Percentiles rank a stretch among this genome's conserved stretches.
Evolutionary conservation across 2,113 vertebrate genomes (phyloP).

Genomic region (Cairina moschata): DNA sequence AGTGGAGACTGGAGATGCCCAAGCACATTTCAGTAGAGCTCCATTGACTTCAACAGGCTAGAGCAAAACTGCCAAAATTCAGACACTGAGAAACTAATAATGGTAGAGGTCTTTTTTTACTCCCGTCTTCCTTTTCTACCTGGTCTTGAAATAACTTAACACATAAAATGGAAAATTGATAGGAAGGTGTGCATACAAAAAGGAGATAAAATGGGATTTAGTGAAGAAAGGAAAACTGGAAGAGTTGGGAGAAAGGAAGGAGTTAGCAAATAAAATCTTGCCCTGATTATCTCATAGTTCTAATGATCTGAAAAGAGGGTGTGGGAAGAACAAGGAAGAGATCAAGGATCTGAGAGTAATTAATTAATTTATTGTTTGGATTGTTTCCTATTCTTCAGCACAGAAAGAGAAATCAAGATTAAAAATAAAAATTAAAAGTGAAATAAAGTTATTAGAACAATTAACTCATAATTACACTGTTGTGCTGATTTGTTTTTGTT

Average conservation of each 20-base stretch:
- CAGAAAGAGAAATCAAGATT: conserved; percentile 64
- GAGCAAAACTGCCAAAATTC: not conserved
- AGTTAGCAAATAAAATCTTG: conserved; percentile 36
- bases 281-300: conserved; percentile 38
- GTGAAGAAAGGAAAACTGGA: not conserved
- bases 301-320: conserved; percentile 36
- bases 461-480: conserved; percentile 63
- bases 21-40: not conserved
- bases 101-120: not conserved
- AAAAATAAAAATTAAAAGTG: conserved; percentile 64
- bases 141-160: not conserved
- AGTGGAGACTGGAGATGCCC: not conserved
- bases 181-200: not conserved
- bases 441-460: conserved; percentile 67
- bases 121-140: not conserved
- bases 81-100: not conserved
- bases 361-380: conserved; percentile 73
- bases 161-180: not conserved
- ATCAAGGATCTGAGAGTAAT: conserved; percentile 67
- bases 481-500: conserved; percentile 64
- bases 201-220: not conserved
- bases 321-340: conserved; percentile 46
- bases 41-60: not conserved
- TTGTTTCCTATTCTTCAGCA: conserved; percentile 64
- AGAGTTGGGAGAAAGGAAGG: not conserved